Evolutionary conservation across 2,888 invertebrate genomes (phyloP).

Genomic region (Amaurobius ferox): DNA sequence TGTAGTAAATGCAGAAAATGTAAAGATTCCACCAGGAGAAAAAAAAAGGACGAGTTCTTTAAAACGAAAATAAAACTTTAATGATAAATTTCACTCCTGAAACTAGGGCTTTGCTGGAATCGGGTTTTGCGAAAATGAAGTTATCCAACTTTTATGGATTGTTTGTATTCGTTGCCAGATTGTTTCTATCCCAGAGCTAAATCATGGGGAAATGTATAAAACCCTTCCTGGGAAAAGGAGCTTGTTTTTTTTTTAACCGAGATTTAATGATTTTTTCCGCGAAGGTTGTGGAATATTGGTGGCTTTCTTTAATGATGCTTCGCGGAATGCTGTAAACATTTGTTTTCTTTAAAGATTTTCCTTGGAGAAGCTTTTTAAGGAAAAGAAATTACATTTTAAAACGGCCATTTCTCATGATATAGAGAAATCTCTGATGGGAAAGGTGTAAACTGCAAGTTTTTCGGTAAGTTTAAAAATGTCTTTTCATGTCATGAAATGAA

Average conservation of each 20-base stretch:
- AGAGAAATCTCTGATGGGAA: too few species aligned
- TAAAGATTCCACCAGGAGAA: too few species aligned
- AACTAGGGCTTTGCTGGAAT: background rate
- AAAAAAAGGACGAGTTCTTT: background rate
- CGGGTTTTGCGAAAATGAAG: slow-evolving; percentile 5
- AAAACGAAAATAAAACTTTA: slow-evolving; percentile 12
- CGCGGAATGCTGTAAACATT: background rate
- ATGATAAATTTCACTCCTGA: slow-evolving; percentile 7
- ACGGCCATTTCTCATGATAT: too few species aligned
- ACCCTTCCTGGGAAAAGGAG: background rate
- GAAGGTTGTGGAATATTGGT: background rate
- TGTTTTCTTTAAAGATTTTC: slow-evolving; percentile 1
- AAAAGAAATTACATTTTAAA: too few species aligned
- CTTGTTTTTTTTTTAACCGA: background rate
- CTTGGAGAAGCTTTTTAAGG: background rate
- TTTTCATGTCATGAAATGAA: too few species aligned
- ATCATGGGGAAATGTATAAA: slow-evolving; percentile 9
- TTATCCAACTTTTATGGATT: slow-evolving; percentile 14
- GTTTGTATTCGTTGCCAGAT: slow-evolving; percentile 8
- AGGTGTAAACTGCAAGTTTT: too few species aligned
- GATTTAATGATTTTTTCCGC: background rate
- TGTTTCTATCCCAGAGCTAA: slow-evolving; percentile 13
- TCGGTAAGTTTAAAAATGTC: too few species aligned
- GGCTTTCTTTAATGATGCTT: slow-evolving; percentile 14
- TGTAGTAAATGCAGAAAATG: background rate